A percentile compares a stretch with the other conserved stretches of the same genome.
phyloP scores from a whole-genome alignment of 2,113 vertebrate genomes.

The Percopsis transmontana region DNA sequence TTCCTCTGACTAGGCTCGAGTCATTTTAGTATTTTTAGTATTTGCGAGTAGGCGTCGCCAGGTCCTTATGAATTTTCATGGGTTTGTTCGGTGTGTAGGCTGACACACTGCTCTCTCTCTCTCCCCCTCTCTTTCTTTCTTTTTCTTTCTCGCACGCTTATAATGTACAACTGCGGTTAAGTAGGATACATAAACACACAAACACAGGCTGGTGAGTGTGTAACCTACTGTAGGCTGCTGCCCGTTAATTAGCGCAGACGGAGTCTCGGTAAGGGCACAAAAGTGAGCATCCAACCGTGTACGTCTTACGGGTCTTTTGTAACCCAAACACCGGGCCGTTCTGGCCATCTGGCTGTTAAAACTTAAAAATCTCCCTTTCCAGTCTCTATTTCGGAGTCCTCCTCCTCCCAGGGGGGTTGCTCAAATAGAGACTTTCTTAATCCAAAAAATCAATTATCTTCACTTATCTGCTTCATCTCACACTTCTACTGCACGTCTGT shows the following conservation, averaged over 20 bases:
- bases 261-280: too few relatives aligned
- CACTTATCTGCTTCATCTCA: constrained; percentile 63
- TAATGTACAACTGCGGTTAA: too few relatives aligned
- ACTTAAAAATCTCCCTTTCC: background rate
- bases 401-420: constrained; percentile 12
- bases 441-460: constrained; percentile 65
- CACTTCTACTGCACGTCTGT: constrained; percentile 36
- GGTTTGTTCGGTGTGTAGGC: constrained; percentile 77
- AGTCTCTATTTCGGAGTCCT: background rate
- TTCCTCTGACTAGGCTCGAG: constrained; percentile 70
- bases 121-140: constrained; percentile 35
- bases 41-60: constrained; percentile 74
- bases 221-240: too few relatives aligned
- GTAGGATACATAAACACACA: too few relatives aligned
- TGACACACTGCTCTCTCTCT: constrained; percentile 59
- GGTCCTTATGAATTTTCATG: constrained; percentile 79
- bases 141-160: constrained; percentile 38
- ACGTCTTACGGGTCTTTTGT: too few relatives aligned
- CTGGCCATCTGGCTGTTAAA: too few relatives aligned
- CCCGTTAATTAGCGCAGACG: too few relatives aligned
- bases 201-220: too few relatives aligned
- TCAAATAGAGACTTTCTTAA: constrained; percentile 58
- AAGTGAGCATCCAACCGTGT: too few relatives aligned
- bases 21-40: constrained; percentile 77
- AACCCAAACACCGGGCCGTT: too few relatives aligned